Base-by-base conservation (phyloP, 35 echinoderm and acorn worm genomes). In the Chiridota heheva region DNA sequence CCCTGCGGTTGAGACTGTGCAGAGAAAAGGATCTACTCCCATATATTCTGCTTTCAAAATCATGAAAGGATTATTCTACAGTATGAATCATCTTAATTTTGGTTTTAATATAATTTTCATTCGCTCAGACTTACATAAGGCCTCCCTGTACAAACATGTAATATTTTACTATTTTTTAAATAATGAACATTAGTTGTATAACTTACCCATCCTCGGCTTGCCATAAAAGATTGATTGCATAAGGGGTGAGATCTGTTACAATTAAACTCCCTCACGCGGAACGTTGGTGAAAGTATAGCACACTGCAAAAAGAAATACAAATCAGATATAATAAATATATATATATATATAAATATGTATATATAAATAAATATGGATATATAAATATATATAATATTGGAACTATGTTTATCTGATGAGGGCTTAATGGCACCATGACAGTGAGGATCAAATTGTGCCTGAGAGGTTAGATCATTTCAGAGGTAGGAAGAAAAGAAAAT, bases 241-340 rank as follows among this genome's bases (percentile, higher is more conserved):
- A 97, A 8, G 94, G 88, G 26, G 85, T 88, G 40, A 97, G 70
- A 82, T 97, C 94, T 0, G 72, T 88, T 42, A 91, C 80, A 0
- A 84, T n/a, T 72, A 42, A 97, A 97, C 20, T 97, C 94, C 49
- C 94, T 44, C 17, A 97, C 94, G 38, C 88, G 84, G 84, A 97
- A 97, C 6, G 94, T 97, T 62, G 94, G 94, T 18, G 94, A 97
- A 36, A 97, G 69, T 29, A 97, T 88, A 27, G 94, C 94, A 88
- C 94, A 97, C 94, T 97, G 81, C 15, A 85, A 30, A 13, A 37
- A 81, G 48, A 26, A 70, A 62, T 41, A 69, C 16, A 18, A 85
- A 15, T 22, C 2, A 85, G n/a, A 20, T 25, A n/a, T 70, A 62
- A 5, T 7, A 58, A 28, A 0, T 27, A 20, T 1, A n/a, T n/a